phyloP scores from a whole-genome alignment of 2,888 invertebrate species.

The Catocala sponsa region DNA sequence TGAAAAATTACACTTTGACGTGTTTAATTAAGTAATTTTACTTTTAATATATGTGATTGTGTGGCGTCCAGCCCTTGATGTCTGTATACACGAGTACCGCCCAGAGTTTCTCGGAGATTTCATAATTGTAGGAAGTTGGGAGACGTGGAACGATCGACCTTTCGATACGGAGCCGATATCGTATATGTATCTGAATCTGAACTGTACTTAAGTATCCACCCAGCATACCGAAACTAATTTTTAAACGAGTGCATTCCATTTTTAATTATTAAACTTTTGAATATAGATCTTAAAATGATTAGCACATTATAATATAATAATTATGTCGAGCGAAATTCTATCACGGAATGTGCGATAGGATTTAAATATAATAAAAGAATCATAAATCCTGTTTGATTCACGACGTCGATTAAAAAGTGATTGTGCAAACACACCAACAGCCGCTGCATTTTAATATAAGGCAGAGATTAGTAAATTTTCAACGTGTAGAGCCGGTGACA shows the following conservation, averaged over 20 bases:
- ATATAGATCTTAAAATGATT: too few relatives aligned
- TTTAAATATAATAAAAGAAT: slow-evolving; percentile 37
- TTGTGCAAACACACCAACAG: slow-evolving; percentile 47
- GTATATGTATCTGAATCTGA: background rate
- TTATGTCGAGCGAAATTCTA: slow-evolving; percentile 4
- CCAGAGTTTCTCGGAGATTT: slow-evolving; percentile 13
- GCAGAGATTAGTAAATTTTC: slow-evolving; percentile 47
- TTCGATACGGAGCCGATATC: background rate
- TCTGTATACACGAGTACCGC: slow-evolving; percentile 8
- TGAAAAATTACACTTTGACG: slow-evolving; percentile 54
- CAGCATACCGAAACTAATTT: background rate
- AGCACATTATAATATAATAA: background rate
- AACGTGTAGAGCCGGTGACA: slow-evolving; percentile 48
- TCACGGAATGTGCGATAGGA: background rate
- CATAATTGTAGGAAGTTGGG: slow-evolving; percentile 26
- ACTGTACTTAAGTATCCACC: background rate
- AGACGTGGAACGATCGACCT: slow-evolving; percentile 1
- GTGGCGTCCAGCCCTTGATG: slow-evolving; percentile 21
- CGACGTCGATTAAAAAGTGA: slow-evolving; percentile 52
- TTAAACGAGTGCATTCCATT: background rate
- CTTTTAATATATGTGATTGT: slow-evolving; percentile 24
- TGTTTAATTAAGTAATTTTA: slow-evolving; percentile 41
- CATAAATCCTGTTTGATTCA: slow-evolving; percentile 52
- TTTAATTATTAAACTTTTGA: too few relatives aligned
- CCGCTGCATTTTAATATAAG: slow-evolving; percentile 51